Evolutionary conservation across 2,797 vertebrate species (phyloP).

Genomic region (Botia almorhae): DNA sequence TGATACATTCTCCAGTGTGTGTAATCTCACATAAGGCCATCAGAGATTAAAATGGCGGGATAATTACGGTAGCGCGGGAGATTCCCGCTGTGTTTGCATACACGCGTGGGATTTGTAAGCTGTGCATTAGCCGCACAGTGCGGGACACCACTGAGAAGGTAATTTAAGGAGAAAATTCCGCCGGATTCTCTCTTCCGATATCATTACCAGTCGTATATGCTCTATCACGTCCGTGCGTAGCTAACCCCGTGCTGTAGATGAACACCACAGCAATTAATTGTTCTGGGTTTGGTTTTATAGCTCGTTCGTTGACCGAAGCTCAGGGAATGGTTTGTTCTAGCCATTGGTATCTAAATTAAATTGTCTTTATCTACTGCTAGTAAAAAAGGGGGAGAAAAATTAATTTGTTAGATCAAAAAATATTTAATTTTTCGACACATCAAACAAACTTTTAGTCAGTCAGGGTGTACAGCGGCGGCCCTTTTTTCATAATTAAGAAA

Average conservation of each 20-base stretch:
- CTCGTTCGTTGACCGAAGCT: constrained; percentile 68
- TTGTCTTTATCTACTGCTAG: constrained; percentile 82
- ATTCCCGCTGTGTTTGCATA: constrained; percentile 61
- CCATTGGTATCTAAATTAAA: constrained; percentile 84
- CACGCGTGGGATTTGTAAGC: constrained; percentile 59
- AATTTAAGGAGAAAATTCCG: constrained; percentile 62
- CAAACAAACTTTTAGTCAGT: constrained; percentile 85
- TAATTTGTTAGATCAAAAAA: constrained; percentile 87
- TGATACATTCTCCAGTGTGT: constrained; percentile 37
- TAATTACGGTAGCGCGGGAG: constrained; percentile 56
- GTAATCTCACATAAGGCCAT: constrained; percentile 63
- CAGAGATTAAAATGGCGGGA: constrained; percentile 61
- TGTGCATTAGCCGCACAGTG: constrained; percentile 57
- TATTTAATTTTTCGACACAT: constrained; percentile 84
- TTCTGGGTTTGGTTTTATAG: constrained; percentile 67
- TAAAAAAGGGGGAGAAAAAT: constrained; percentile 73
- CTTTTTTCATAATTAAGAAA: constrained; percentile 84
- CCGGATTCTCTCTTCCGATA: constrained; percentile 49
- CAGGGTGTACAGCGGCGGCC: constrained; percentile 76
- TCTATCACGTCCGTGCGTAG: constrained; percentile 50
- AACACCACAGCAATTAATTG: constrained; percentile 67
- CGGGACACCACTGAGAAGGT: constrained; percentile 62
- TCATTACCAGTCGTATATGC: constrained; percentile 62
- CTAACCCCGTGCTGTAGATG: constrained; percentile 53
- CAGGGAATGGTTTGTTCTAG: constrained; percentile 70